Evolutionary conservation across 2,113 vertebrate genomes (phyloP).

Genomic region (Cepphus grylle): DNA sequence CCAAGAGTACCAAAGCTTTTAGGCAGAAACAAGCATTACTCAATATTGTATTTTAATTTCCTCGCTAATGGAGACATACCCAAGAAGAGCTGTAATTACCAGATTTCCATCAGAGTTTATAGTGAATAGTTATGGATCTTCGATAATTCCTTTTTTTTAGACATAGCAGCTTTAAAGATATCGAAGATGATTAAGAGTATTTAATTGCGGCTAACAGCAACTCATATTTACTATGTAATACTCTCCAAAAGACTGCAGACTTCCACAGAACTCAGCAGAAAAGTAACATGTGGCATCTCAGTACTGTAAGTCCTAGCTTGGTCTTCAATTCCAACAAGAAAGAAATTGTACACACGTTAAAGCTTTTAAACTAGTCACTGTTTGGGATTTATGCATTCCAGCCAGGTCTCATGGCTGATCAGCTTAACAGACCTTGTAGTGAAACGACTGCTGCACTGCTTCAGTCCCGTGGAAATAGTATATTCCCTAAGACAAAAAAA

Average conservation of each 20-base stretch:
- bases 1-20: background rate
- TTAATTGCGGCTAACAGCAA: background rate
- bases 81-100: background rate
- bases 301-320: background rate
- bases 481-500: constrained; percentile 24
- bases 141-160: background rate
- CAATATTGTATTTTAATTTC: background rate
- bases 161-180: background rate
- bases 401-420: constrained; percentile 50
- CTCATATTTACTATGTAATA: background rate
- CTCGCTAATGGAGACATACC: background rate
- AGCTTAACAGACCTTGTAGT: constrained; percentile 60
- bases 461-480: constrained; percentile 51
- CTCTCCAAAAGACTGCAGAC: background rate
- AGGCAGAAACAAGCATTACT: background rate
- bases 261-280: constrained; percentile 7
- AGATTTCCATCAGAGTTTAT: background rate
- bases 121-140: background rate
- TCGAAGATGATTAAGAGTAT: background rate
- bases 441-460: constrained; percentile 57
- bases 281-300: background rate
- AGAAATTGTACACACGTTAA: constrained; percentile 28
- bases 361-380: constrained; percentile 38
- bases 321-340: constrained; percentile 24
- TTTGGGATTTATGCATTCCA: constrained; percentile 49